Percentiles rank a stretch among this genome's conserved stretches.
phyloP scores from a whole-genome alignment of 2,113 vertebrate species.

The Thryonomys swinderianus region DNA sequence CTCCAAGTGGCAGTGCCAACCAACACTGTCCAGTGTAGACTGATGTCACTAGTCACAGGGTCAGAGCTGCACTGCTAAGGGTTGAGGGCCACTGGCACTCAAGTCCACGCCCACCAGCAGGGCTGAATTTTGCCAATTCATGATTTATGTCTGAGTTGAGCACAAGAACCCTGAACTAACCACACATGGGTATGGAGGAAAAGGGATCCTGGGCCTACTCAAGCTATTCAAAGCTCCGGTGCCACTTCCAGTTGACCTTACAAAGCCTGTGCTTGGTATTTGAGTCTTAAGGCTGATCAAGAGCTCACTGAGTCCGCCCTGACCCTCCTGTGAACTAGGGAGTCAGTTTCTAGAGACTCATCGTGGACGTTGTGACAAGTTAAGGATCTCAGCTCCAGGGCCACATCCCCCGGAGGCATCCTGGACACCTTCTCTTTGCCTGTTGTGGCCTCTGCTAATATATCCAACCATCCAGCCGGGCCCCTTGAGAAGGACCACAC shows the following conservation, averaged over 20 bases:
- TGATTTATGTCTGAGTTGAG: background rate
- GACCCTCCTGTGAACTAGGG: background rate
- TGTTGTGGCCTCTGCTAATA: background rate
- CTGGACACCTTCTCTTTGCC: background rate
- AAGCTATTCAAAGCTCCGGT: background rate
- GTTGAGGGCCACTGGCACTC: background rate
- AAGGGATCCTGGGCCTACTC: too few species aligned
- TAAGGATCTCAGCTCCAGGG: background rate
- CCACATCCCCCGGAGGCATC: rapidly evolving
- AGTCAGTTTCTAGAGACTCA: background rate
- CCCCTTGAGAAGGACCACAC: rapidly evolving
- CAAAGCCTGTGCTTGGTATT: background rate
- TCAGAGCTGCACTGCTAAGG: background rate
- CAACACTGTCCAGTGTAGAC: background rate
- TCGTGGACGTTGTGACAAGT: rapidly evolving
- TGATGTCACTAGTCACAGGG: background rate
- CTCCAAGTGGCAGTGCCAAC: background rate
- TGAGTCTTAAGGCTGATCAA: background rate
- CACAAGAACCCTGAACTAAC: background rate
- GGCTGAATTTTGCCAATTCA: background rate
- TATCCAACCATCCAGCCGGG: too few species aligned
- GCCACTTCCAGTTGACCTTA: background rate
- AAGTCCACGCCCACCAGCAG: background rate
- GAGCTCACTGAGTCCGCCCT: background rate
- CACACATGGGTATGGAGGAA: background rate